Percentiles rank a stretch among this genome's conserved stretches.
Evolutionary conservation across 2,888 invertebrate genomes (phyloP).

Genomic region (Aspidiotus destructor): DNA sequence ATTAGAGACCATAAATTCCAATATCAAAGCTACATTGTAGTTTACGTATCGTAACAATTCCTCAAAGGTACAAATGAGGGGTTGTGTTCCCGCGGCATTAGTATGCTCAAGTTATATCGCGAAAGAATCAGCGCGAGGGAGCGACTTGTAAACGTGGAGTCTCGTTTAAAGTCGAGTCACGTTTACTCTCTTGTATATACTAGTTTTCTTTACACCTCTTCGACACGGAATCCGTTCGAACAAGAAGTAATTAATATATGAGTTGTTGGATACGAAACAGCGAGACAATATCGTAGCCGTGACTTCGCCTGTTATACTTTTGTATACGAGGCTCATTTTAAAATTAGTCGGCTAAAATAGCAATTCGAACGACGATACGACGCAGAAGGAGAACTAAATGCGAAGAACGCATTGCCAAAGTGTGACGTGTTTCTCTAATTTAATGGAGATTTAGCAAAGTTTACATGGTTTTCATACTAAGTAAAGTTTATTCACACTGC

Average conservation of each 20-base stretch:
- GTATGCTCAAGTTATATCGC: conserved; percentile 25
- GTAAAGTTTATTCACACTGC: conserved; percentile 14
- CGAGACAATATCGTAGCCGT: conserved; percentile 2
- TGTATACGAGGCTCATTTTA: conserved; percentile 14
- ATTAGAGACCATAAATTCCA: conserved; percentile 28
- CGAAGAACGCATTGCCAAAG: conserved; percentile 14
- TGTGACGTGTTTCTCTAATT: conserved; percentile 16
- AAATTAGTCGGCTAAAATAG: conserved; percentile 11
- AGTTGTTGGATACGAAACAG: neutral
- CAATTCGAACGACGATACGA: neutral
- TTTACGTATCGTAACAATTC: conserved; percentile 24
- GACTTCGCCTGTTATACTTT: neutral
- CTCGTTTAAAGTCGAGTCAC: conserved; percentile 18
- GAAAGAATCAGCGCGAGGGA: conserved; percentile 24
- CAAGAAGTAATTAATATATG: conserved; percentile 30
- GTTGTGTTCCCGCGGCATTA: conserved; percentile 21
- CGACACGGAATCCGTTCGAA: conserved; percentile 23
- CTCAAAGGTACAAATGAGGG: conserved; percentile 29
- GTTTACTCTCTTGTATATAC: conserved; percentile 17
- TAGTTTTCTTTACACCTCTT: conserved; percentile 23
- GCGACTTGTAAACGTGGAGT: conserved; percentile 11
- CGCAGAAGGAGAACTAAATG: conserved; percentile 6
- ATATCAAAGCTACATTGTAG: conserved; percentile 22
- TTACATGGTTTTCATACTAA: conserved; percentile 26
- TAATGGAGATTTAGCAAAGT: conserved; percentile 26